Evolutionary conservation across 2,113 vertebrate species (phyloP).

Genomic region (Meriones unguiculatus): DNA sequence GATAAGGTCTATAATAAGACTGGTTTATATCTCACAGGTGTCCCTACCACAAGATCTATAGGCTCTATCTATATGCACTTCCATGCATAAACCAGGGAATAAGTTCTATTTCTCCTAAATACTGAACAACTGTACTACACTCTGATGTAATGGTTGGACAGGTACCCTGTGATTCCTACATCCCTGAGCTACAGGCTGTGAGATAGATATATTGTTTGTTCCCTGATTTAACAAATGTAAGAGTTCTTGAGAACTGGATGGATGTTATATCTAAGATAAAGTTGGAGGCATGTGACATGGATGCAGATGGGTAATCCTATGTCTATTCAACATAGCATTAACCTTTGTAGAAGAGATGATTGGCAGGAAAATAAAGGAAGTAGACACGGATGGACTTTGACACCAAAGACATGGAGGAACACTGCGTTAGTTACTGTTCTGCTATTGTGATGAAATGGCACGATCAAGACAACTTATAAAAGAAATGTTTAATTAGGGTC

Average conservation of each 20-base stretch:
- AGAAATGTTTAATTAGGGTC: too few species aligned
- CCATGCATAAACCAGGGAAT: background rate
- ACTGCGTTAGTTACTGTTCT: background rate
- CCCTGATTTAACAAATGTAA: background rate
- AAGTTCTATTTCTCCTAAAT: background rate
- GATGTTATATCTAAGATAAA: background rate
- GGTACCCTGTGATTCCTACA: background rate
- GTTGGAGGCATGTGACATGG: background rate
- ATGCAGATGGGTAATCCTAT: fast-evolving
- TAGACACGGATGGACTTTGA: background rate
- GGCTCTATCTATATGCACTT: background rate
- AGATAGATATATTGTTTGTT: background rate
- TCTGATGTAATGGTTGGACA: background rate
- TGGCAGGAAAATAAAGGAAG: background rate
- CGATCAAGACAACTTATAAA: background rate
- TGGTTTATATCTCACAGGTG: background rate
- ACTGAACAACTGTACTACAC: background rate
- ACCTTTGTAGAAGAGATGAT: background rate
- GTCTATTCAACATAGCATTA: too few species aligned
- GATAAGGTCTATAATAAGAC: background rate
- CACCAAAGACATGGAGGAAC: background rate
- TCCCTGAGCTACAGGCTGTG: background rate
- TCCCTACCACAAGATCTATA: background rate
- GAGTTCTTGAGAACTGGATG: background rate
- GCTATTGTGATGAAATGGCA: background rate